Conservation (phyloP, 23 tunicate genomes). For the Styela plicata region DNA sequence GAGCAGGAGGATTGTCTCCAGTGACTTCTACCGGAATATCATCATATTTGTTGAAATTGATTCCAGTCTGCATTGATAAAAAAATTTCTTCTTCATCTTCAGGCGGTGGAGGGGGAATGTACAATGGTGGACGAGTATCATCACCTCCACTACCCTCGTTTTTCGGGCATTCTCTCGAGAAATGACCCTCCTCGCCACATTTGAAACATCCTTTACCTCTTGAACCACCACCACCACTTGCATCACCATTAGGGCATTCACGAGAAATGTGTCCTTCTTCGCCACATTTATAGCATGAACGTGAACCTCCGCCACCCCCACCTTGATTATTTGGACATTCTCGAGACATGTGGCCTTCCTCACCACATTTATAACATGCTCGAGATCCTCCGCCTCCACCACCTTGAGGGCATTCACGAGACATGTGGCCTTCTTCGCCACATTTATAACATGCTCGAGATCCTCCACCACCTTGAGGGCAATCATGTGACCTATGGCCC, state of each 20-base stretch:
- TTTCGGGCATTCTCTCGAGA: constrained; percentile 33
- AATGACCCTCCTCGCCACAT: constrained; percentile 66
- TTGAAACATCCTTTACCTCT: constrained; percentile 47
- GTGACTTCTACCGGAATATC: constrained; percentile 85
- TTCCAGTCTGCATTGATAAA: constrained; percentile 63
- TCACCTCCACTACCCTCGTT: not conserved
- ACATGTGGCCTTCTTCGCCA: constrained; percentile 65
- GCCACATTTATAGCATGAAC: constrained; percentile 33
- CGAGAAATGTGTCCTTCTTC: constrained; percentile 28
- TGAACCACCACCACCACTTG: constrained; percentile 8
- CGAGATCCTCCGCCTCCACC: not conserved
- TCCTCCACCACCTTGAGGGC: constrained; percentile 28
- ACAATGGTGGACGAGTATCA: constrained; percentile 31
- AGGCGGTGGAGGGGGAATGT: constrained; percentile 90
- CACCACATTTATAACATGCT: constrained; percentile 28
- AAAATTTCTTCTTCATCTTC: constrained; percentile 83
- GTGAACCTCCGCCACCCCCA: constrained; percentile 24
- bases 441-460: constrained; percentile 51
- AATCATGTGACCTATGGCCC: constrained; percentile 26
- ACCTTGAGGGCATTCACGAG: constrained; percentile 30
- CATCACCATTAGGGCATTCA: constrained; percentile 19
- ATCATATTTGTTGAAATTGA: constrained; percentile 91
- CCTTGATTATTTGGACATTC: constrained; percentile 13
- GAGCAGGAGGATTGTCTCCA: constrained; percentile 79
- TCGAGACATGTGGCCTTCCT: constrained; percentile 27